Evolutionary conservation across 2,888 invertebrate genomes (phyloP), one percentile per base, ranked within the genome.

Genomic region (Trissolcus brochymenae): DNA sequence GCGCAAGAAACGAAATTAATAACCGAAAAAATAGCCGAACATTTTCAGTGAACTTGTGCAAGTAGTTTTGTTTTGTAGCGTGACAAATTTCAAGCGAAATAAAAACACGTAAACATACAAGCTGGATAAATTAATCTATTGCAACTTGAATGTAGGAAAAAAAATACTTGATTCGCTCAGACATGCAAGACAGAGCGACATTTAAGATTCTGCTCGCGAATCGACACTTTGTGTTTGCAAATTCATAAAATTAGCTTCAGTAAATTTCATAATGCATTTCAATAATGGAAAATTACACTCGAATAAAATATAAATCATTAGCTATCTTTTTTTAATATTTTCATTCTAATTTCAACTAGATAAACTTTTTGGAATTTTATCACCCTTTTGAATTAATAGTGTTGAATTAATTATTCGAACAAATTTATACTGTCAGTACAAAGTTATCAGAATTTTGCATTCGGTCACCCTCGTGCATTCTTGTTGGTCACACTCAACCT

Each of bases 1-100:
- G 46, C 46, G 46, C 46, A 46, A n/a, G 46, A 46, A 46, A 46
- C 46, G 16, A 14, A 16, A 46, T 16, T 46, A 46, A 46, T 46
- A 46, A 46, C 46, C n/a, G 46, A 46, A 46, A 46, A 16, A 46
- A 35, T 35, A 35, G 35, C 35, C 11, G 25, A 14, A 43, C 43
- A 43, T 2, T 43, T 43, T 13, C 43, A 43, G 3, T 2, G 4
- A 14, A n/a, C 11, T 43, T 43, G n/a, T n/a, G 13, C n/a, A 46
- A 46, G 14, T 46, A 16, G 6, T 46, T 46, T 46, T 46, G 16
- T 46, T 46, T 16, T 13, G 13, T 13, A 4, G 43, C 46, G 46
- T 46, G 46, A 16, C 46, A 46, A 46, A 46, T 46, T 46, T 46
- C 16, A 6, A n/a, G 11, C 46, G n/a, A 46, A 46, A 46, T 16